Evolutionary conservation across 2,888 invertebrate species (phyloP).

Genomic region (Oxyteleia sp.): DNA sequence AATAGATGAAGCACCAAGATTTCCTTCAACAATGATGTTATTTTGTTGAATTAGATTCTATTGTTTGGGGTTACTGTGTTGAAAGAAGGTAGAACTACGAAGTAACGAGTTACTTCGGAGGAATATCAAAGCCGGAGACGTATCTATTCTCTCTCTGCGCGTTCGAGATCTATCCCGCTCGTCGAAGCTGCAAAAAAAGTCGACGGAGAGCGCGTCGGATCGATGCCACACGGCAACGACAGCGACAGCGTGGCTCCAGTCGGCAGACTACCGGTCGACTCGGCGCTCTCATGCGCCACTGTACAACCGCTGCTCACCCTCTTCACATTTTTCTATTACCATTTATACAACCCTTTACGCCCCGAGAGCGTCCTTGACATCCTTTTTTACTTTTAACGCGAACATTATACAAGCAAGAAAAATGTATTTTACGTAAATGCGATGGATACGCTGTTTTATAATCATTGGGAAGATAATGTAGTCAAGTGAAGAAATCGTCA

Average conservation of each 20-base stretch:
- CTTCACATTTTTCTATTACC: constrained; percentile 69
- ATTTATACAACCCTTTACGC: constrained; percentile 70
- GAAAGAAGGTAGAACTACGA: constrained; percentile 58
- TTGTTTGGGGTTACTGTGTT: constrained; percentile 68
- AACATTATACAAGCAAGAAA: constrained; percentile 26
- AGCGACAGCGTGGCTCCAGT: constrained; percentile 86
- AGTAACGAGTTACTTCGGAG: constrained; percentile 68
- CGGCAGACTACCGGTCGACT: constrained; percentile 77
- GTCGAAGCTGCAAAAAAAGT: constrained; percentile 80
- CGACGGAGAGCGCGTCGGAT: constrained; percentile 78
- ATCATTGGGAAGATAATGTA: constrained; percentile 2
- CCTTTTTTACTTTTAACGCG: constrained; percentile 55
- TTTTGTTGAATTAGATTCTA: constrained; percentile 73
- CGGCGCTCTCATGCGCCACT: constrained; percentile 51
- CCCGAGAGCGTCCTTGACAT: constrained; percentile 66
- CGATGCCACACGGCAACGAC: constrained; percentile 82
- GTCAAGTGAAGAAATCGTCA: neutral
- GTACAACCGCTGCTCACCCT: constrained; percentile 55
- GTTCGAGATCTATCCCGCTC: constrained; percentile 65
- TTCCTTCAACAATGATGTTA: constrained; percentile 59
- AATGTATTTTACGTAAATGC: constrained; percentile 35
- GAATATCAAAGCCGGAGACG: constrained; percentile 69
- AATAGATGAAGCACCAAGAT: constrained; percentile 49
- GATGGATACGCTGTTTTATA: constrained; percentile 32
- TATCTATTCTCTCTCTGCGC: constrained; percentile 59